phyloP scores from a whole-genome alignment of 2,113 vertebrate species.

The human (Homo sapiens) region DNA sequence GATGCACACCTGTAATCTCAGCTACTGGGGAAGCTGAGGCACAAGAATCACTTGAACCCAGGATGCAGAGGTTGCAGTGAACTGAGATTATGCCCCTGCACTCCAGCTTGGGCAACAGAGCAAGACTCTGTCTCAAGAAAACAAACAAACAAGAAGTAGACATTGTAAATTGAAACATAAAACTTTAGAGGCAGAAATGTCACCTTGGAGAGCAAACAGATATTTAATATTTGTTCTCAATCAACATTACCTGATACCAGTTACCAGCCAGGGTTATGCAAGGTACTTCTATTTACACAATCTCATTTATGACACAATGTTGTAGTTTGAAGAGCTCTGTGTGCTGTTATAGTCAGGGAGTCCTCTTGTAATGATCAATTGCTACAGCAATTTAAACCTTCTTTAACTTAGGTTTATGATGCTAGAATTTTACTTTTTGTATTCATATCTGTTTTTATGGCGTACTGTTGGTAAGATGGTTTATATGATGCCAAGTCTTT shows the following conservation, averaged over 20 bases:
- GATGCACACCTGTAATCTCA: too few species aligned
- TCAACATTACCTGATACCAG: neutral
- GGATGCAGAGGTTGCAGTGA: too few species aligned
- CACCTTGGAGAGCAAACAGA: neutral
- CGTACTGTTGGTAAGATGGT: neutral
- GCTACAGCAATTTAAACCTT: neutral
- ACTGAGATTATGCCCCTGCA: too few species aligned
- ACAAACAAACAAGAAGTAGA: too few species aligned
- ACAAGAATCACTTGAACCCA: too few species aligned
- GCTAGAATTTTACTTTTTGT: neutral
- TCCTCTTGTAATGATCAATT: neutral
- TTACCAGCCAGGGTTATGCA: neutral
- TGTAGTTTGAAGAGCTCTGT: neutral
- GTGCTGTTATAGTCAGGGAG: neutral
- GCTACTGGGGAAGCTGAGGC: too few species aligned
- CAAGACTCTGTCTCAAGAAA: too few species aligned
- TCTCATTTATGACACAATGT: neutral
- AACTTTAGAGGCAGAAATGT: neutral
- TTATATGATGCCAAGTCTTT: neutral
- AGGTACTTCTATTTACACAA: neutral
- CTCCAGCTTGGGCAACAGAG: too few species aligned
- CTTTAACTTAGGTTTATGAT: neutral
- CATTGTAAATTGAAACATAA: neutral
- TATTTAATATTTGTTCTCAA: constrained; percentile 6
- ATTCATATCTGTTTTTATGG: neutral